These are phyloP conservation scores for Latrodectus geometricus DNA, from an alignment of 1,140 invertebrate genomes.

Conservation along the genomic window DNA sequence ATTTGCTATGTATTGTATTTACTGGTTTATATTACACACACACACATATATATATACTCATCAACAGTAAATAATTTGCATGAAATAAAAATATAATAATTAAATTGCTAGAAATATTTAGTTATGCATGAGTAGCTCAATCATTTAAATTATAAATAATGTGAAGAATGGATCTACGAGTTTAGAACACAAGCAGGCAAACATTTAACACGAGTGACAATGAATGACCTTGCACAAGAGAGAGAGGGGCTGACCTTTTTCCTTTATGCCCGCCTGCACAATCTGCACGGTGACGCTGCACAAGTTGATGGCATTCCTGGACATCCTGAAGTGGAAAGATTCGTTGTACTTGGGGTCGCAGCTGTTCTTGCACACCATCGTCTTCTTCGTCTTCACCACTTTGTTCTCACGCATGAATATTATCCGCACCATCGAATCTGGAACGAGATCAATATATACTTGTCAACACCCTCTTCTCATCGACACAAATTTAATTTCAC, in stretches of 20 bases:
- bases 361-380: constrained; percentile 72
- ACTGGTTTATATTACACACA: no score
- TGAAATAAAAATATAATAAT: no score
- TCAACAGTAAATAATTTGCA: no score
- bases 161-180: no score
- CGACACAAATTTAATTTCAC: not conserved
- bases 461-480: not conserved
- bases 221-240: no score
- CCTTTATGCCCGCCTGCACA: constrained; percentile 32
- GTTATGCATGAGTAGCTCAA: no score
- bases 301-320: constrained; percentile 61
- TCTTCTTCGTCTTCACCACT: constrained; percentile 78
- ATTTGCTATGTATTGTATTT: no score
- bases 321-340: constrained; percentile 80
- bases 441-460: not conserved
- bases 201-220: no score
- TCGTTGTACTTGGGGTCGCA: constrained; percentile 75
- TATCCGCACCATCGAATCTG: constrained; percentile 76
- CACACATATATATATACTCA: no score
- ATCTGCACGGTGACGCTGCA: constrained; percentile 42
- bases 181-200: no score
- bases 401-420: constrained; percentile 78
- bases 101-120: no score
- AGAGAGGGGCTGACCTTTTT: constrained; percentile 50
- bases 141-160: no score